Evolutionary conservation across 2,888 invertebrate species (phyloP).

Genomic region (Lithophane leautieri): DNA sequence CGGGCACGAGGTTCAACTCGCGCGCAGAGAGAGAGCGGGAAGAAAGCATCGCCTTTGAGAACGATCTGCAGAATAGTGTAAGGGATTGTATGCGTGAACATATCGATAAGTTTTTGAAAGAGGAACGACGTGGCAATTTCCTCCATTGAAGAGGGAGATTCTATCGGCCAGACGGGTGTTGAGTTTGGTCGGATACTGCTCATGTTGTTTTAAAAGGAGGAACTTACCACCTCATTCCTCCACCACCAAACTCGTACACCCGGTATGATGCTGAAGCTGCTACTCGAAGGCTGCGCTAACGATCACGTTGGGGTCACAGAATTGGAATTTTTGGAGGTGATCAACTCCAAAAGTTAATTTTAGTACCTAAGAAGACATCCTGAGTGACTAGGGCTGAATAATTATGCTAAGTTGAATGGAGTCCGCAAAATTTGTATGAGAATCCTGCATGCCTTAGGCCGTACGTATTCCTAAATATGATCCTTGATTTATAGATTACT

Average conservation of each 20-base stretch:
- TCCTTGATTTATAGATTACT: background rate
- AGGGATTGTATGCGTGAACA: background rate
- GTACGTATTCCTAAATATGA: background rate
- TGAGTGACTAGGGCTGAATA: background rate
- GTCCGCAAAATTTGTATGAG: background rate
- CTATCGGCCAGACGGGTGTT: background rate
- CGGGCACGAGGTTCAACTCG: slow-evolving; percentile 78
- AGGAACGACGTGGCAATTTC: background rate
- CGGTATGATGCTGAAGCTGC: background rate
- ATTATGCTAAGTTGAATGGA: background rate
- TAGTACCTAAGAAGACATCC: background rate
- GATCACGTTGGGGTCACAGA: background rate
- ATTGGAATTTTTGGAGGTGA: background rate
- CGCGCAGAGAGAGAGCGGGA: slow-evolving; percentile 88
- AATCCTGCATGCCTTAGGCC: background rate
- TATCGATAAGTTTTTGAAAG: background rate
- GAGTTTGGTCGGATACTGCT: background rate
- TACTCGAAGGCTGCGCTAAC: background rate
- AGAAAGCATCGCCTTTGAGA: slow-evolving; percentile 93
- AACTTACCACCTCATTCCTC: background rate
- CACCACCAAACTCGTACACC: background rate
- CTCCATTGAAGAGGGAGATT: background rate
- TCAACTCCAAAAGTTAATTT: background rate
- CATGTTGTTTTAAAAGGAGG: background rate
- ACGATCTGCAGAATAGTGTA: slow-evolving; percentile 94